Evolutionary conservation across 2,888 invertebrate species (phyloP).

Genomic region (Chymomyza procnemis): DNA sequence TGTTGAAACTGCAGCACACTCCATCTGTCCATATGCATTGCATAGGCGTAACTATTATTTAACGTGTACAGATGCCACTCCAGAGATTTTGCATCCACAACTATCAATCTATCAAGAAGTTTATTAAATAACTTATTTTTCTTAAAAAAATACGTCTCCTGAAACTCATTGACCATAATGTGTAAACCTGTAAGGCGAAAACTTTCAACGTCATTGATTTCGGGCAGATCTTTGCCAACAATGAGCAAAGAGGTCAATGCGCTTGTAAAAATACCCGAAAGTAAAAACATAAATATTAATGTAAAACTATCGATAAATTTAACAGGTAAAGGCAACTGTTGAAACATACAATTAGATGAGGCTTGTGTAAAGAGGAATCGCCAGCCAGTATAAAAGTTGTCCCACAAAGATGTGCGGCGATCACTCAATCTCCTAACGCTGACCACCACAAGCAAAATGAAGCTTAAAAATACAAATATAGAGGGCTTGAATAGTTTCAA

Average conservation of each 20-base stretch:
- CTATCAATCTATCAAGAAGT: background rate
- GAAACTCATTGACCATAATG: slow-evolving; percentile 16
- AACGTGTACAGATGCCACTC: background rate
- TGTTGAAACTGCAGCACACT: background rate
- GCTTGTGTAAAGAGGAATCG: background rate
- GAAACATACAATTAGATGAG: background rate
- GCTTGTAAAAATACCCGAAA: background rate
- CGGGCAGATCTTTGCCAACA: background rate
- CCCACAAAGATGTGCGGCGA: background rate
- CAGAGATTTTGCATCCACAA: background rate
- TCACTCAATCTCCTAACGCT: background rate
- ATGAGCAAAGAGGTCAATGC: background rate
- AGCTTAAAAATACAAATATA: accelerated
- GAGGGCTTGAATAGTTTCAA: accelerated
- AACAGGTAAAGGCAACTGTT: slow-evolving; percentile 9
- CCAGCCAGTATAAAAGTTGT: background rate
- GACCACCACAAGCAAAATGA: background rate
- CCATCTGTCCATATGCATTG: background rate
- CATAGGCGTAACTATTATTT: slow-evolving; percentile 15
- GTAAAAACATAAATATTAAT: background rate
- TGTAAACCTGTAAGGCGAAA: slow-evolving; percentile 17
- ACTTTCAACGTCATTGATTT: slow-evolving; percentile 14
- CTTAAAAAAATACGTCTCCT: background rate
- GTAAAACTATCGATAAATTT: slow-evolving; percentile 1
- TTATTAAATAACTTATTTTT: slow-evolving; percentile 4